Conservation (phyloP, 2,888 invertebrate genomes). For the Penaeus monodon region DNA sequence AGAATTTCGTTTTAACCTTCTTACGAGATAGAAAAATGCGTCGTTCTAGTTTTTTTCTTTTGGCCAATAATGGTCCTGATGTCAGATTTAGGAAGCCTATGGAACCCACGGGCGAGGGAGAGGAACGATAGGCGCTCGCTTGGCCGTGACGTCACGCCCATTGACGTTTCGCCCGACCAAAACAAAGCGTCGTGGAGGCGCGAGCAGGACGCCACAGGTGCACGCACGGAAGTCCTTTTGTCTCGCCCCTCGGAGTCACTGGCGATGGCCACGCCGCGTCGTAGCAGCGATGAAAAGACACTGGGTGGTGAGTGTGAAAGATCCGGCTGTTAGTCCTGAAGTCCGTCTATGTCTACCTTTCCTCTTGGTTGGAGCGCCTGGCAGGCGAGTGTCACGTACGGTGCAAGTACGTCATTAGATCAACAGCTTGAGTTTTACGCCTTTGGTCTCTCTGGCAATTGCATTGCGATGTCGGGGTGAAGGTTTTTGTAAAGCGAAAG, state of each 20-base stretch:
- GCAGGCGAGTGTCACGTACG: too few relatives aligned
- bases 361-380: too few relatives aligned
- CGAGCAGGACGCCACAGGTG: neutral
- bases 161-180: constrained; percentile 36
- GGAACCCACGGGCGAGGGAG: too few relatives aligned
- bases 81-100: too few relatives aligned
- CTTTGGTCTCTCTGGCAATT: too few relatives aligned
- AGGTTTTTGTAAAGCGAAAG: too few relatives aligned
- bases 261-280: constrained; percentile 2
- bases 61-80: too few relatives aligned
- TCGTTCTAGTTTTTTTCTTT: neutral
- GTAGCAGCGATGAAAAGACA: neutral
- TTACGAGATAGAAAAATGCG: neutral
- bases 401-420: too few relatives aligned
- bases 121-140: neutral
- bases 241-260: neutral
- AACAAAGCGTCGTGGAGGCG: constrained; percentile 32
- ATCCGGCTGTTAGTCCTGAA: constrained; percentile 15
- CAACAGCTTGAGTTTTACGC: too few relatives aligned
- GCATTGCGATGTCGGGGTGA: too few relatives aligned
- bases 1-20: too few relatives aligned
- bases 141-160: constrained; percentile 17
- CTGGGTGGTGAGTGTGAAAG: constrained; percentile 32
- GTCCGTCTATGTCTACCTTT: too few relatives aligned
- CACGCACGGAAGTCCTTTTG: neutral